Percentiles rank a stretch among this genome's conserved stretches.
Evolutionary conservation across 2,888 invertebrate genomes (phyloP).

Genomic region (Norana najaformis): DNA sequence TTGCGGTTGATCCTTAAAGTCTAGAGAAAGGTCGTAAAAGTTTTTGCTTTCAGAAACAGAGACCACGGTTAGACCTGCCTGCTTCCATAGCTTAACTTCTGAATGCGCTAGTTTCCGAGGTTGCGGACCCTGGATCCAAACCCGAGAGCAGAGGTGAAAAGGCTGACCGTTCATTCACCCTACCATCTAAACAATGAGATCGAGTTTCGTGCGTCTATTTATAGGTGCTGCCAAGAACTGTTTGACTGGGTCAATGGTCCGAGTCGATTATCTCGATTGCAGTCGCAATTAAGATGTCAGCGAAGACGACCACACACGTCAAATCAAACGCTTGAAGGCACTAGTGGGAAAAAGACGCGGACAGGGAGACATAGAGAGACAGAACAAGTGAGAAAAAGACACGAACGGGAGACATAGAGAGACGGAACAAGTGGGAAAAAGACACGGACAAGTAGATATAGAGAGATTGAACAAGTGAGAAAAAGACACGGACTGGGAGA

Average conservation of each 20-base stretch:
- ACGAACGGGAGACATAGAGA: background rate
- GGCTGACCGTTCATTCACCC: background rate
- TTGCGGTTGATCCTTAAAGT: no score
- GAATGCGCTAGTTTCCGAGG: no score
- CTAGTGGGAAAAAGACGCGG: background rate
- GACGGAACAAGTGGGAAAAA: background rate
- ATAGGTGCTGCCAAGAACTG: background rate
- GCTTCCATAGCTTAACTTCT: no score
- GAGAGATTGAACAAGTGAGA: no score
- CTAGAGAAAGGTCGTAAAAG: no score
- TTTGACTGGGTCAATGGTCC: background rate
- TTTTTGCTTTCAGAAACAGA: no score
- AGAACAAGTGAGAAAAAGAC: no score
- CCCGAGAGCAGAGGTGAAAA: background rate
- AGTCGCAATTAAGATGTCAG: background rate
- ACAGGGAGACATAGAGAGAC: no score
- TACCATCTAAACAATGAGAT: no score
- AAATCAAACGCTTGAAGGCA: background rate
- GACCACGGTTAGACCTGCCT: no score
- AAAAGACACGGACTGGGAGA: no score
- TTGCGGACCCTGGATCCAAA: background rate
- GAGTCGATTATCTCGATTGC: background rate
- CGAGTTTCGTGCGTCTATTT: background rate
- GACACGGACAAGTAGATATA: background rate
- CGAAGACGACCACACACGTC: background rate